Percentiles rank a stretch among this genome's conserved stretches.
Conservation (phyloP, 1,140 invertebrate genomes). For the Cardiocondyla obscurior region DNA sequence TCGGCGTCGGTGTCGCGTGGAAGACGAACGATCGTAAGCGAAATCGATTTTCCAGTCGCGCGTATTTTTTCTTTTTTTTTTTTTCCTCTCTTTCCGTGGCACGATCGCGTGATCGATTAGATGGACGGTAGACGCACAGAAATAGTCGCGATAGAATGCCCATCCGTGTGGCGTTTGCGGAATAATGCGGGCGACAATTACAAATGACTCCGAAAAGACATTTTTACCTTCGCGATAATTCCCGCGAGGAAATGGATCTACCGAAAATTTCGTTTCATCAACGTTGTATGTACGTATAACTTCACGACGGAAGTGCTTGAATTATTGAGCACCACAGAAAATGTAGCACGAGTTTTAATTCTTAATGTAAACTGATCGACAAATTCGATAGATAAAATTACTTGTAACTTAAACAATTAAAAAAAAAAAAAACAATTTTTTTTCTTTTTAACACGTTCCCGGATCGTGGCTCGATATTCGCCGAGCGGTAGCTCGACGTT, state of each 20-base stretch:
- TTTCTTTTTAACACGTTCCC: background rate
- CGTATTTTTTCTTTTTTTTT: constrained; percentile 42
- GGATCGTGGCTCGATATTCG: background rate
- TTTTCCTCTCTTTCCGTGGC: constrained; percentile 15
- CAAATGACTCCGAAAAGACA: constrained; percentile 28
- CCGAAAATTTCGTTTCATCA: constrained; percentile 6
- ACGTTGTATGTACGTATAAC: too few relatives aligned
- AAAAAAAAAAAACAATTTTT: background rate
- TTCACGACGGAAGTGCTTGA: background rate
- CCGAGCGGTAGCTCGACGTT: background rate
- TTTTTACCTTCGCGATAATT: constrained; percentile 13
- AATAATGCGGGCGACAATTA: constrained; percentile 53
- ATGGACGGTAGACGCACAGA: constrained; percentile 33
- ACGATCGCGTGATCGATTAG: constrained; percentile 53
- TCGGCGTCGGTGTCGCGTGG: constrained; percentile 53
- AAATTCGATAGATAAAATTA: background rate
- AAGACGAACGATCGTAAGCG: constrained; percentile 57
- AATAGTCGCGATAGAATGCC: constrained; percentile 30
- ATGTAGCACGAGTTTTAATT: background rate
- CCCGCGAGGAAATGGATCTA: background rate
- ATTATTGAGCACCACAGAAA: background rate
- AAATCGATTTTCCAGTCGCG: constrained; percentile 44
- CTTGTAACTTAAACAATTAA: background rate
- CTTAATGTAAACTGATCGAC: background rate
- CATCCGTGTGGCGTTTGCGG: constrained; percentile 4